phyloP scores from a whole-genome alignment of 1,140 invertebrate genomes.

The Calliphora vicina region DNA sequence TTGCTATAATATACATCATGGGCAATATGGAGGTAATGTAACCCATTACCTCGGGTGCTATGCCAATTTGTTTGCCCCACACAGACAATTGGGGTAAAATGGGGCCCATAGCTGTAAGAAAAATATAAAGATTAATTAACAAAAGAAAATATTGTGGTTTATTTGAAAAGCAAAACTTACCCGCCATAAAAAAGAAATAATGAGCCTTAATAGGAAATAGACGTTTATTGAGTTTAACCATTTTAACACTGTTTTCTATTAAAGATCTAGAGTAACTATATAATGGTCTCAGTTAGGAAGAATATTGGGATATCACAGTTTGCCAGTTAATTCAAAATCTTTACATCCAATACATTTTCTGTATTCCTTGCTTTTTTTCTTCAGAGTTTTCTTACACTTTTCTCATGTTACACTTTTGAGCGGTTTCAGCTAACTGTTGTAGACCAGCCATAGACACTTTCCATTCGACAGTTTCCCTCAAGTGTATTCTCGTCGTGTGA shows the following conservation, averaged over 20 bases:
- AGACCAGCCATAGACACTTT: not conserved
- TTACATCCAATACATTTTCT: not conserved
- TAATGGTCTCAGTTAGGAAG: too few species aligned
- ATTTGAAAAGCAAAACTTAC: slow-evolving; percentile 64
- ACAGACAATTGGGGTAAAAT: slow-evolving; percentile 78
- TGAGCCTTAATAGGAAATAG: slow-evolving; percentile 81
- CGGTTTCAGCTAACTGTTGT: not conserved
- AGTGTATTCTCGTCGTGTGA: not conserved
- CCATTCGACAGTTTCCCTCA: not conserved
- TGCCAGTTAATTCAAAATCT: not conserved
- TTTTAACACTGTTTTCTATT: too few species aligned
- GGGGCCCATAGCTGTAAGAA: slow-evolving; percentile 75
- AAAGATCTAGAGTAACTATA: too few species aligned
- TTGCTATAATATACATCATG: slow-evolving; percentile 75
- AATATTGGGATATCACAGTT: not conserved
- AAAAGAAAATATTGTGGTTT: not conserved
- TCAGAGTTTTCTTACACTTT: not conserved
- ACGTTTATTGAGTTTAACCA: slow-evolving; percentile 70
- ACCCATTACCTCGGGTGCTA: slow-evolving; percentile 77
- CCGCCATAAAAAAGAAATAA: slow-evolving; percentile 83
- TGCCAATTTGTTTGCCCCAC: slow-evolving; percentile 76
- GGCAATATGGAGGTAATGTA: slow-evolving; percentile 74
- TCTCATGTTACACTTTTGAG: not conserved
- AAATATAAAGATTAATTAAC: not conserved
- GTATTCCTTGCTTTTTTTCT: not conserved